Percentiles rank a stretch among this genome's conserved stretches.
Conservation (phyloP, 1,140 invertebrate genomes). For the Colletes latitarsis region DNA sequence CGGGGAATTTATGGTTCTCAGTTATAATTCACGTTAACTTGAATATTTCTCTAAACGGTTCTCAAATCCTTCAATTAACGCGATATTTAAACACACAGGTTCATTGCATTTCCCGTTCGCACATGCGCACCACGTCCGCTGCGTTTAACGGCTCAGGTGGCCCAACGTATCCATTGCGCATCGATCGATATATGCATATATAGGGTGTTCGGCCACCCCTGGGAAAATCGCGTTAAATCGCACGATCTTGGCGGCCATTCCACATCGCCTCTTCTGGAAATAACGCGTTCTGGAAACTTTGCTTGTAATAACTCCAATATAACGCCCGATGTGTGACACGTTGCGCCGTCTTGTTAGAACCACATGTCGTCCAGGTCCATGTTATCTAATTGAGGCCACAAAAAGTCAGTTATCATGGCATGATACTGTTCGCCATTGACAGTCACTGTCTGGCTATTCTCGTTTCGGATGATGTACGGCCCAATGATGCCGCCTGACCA, state of each 20-base stretch:
- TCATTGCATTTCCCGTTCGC: too few species aligned
- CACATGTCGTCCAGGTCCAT: slow-evolving; percentile 8
- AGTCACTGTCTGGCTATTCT: background rate
- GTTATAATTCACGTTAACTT: too few species aligned
- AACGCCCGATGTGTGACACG: background rate
- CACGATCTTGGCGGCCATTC: slow-evolving; percentile 6
- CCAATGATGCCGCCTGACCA: slow-evolving; percentile 5
- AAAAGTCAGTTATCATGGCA: slow-evolving; percentile 1
- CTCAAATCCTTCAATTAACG: too few species aligned
- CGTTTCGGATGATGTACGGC: background rate
- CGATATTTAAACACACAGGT: too few species aligned
- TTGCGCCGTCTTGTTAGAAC: slow-evolving; percentile 10
- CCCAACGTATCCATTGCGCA: too few species aligned
- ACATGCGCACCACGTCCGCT: too few species aligned
- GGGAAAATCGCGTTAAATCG: slow-evolving; percentile 17
- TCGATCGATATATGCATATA: too few species aligned
- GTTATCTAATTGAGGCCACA: background rate
- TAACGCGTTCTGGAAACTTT: background rate
- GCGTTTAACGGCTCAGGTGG: too few species aligned
- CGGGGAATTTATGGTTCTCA: too few species aligned
- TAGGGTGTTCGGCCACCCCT: too few species aligned
- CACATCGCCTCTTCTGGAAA: background rate
- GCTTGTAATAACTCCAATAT: background rate
- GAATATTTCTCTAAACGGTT: too few species aligned
- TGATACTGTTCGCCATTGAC: background rate